Evolutionary conservation across 1,140 invertebrate species (phyloP), one percentile per base, ranked within the genome.

Genomic region (Drosophila auraria): DNA sequence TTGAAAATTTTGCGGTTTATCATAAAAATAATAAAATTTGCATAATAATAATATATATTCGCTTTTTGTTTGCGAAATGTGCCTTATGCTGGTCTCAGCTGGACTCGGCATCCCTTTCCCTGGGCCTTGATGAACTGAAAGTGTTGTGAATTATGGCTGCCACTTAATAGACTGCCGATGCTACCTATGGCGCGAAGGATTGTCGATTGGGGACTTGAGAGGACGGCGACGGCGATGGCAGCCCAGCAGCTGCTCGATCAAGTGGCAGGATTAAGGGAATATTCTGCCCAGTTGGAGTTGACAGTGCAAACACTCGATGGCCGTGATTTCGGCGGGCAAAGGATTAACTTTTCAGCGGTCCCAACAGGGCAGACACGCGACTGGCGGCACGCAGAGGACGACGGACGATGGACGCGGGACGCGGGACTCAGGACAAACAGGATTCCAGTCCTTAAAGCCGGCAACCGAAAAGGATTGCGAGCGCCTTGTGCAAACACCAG

Each of bases 1-100:
- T 70, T 76, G 77, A 80, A 78, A 84, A 84, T 83, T 83, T 89
- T 87, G 84, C 81, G 84, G 83, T 83, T 89, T 89, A 89, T 89
- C 84, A 84, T 90, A 89, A 90, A 84, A 89, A 89, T 84, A 74
- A 89, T 89, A 89, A 89, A 90, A 89, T 89, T 89, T 89, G 86
- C 84, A 89, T 89, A 89, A 89, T 89, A 89, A 84, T 89, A 89
- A 73, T 73, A 73, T 73, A 73, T 73, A 73, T 61, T 61, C 54
- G 54, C 15, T 72, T 61, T 73, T 72, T 73, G 70, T 73, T 87
- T 83, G 80, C 80, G 80, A 87, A 89, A 81, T 81, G 73, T 56
- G 65, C 78, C 66, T 57, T 73, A 60, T 64, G 64, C 57, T 42
- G 23, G 75, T 70, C 83, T 51, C 84, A 87, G 81, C 83, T 84